Evolutionary conservation across 2,113 vertebrate genomes (phyloP), one percentile per base, ranked within the genome.

Genomic region (Spilogale gracilis): DNA sequence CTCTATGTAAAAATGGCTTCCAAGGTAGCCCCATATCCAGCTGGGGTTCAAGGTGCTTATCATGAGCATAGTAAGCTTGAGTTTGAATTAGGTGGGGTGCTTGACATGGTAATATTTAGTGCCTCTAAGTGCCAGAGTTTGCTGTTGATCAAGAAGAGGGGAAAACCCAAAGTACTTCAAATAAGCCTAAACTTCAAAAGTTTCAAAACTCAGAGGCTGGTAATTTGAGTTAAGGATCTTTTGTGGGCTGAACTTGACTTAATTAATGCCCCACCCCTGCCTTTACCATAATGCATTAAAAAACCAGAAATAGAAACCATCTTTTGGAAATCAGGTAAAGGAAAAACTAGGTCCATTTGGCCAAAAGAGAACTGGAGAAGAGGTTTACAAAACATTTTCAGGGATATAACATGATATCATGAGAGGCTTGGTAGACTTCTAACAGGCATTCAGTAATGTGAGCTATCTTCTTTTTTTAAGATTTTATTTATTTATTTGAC

Each of bases 111-210:
- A 92, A 85, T 58, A 74, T 20, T 86, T 32, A 43, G 54, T 60
- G 32, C 48, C 74, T 81, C 48, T 9, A 74, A 67, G 67, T 67
- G 93, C 48, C 80, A 86, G 79, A 48, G 5, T 91, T 82, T 89
- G 48, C 58, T 81, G 61, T 61, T 96, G 82, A 94, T 96, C 81
- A 54, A 43, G 54, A 97, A 97, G 88, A 85, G 95, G 95, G 86
- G 27, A 93, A 97, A 98, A 97, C 95, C 97, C 97, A 96, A n/a
- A 84, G 43, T 58, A 97, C 84, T 94, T 98, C 96, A 98, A 95
- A 71, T 85, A 94, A 88, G 25, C 71, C 83, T 78, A 38, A 60
- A 74, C 94, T 93, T 97, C 94, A 97, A 93, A 98, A 65, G 86
- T 52, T 90, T 87, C 73, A 87, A 92, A 96, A 58, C 48, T 78